Base-by-base conservation (phyloP, 2,888 invertebrate genomes). In the Drosophila antonietae region DNA sequence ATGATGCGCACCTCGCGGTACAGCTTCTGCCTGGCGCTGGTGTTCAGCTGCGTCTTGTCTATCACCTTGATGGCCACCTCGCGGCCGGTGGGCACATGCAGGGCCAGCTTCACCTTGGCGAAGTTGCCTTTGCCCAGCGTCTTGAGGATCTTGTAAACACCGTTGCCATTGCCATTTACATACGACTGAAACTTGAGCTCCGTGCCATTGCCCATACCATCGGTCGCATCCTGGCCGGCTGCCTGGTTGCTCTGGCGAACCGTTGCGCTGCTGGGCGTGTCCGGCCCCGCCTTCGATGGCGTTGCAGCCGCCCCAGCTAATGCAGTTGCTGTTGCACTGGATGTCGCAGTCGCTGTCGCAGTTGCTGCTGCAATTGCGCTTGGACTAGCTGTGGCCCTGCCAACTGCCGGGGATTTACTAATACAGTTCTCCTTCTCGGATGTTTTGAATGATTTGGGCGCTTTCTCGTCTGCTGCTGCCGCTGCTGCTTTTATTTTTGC, bases 101-200 rank as follows among this genome's bases (percentile, higher is more conserved):
- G 98, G 90, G 99, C 99, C 89, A 99, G 95, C 94, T 99, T 98
- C 91, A 99, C 98, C 95, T 99, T 99, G 93, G 99, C 99, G 94
- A 99, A 99, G 95, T 99, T 99, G 70, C 99, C 99, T 93, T 99
- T 99, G 92, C 99, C 99, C 93, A 99, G 99, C 84, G 99, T 99
- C 94, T 99, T 99, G 93, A 99, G 96, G 92, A 99, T 95, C 94
- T 98, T 97, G 94, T 99, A 99, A 94, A 99, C 99, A 98, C 93
- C 99, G 97, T 94, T 98, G 95, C 89, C 96, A 94, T 79, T 88
- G 57, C 81, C 83, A 49, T 73, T 87, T n/a, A 68, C 78, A 51
- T 81, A 77, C 20, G 87, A 81, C 39, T 80, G 86, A 35, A 77
- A 75, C 67, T 82, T 84, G 37, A 77, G 73, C 23, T 89, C 84